These are phyloP conservation scores for Pogonophryne albipinna DNA, from an alignment of 2,797 vertebrate genomes.

Conservation along the genomic window DNA sequence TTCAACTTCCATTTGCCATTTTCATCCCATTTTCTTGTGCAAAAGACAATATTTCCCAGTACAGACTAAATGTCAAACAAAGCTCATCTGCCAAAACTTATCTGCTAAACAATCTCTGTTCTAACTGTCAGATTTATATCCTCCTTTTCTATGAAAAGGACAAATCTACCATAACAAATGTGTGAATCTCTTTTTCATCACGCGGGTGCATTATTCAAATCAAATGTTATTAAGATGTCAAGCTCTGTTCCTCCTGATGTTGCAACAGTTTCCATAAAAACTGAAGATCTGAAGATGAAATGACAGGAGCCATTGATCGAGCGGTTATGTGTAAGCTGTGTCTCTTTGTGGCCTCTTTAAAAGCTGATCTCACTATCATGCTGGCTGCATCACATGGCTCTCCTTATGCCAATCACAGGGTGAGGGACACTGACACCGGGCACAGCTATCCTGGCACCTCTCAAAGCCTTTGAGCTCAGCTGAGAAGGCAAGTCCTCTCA, in stretches of 20 bases:
- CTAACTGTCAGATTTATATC: constrained; percentile 18
- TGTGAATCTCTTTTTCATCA: constrained; percentile 13
- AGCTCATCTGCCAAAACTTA: constrained; percentile 30
- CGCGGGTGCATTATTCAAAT: constrained; percentile 9
- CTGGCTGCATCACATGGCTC: constrained; percentile 74
- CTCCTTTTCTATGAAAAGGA: constrained; percentile 32
- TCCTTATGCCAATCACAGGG: constrained; percentile 65
- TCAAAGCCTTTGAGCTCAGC: constrained; percentile 54
- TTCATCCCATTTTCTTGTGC: background rate
- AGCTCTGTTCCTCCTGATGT: background rate
- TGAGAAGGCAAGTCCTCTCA: background rate
- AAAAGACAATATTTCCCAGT: background rate
- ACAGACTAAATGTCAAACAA: constrained; percentile 19
- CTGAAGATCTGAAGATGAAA: constrained; percentile 20
- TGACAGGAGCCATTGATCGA: constrained; percentile 49
- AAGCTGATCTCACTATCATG: constrained; percentile 82
- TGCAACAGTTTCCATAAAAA: constrained; percentile 9
- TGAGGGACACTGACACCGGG: constrained; percentile 57
- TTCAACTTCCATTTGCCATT: background rate
- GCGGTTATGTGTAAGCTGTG: constrained; percentile 55
- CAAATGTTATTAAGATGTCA: background rate
- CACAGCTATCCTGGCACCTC: constrained; percentile 44
- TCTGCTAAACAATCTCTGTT: constrained; percentile 27
- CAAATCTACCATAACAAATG: constrained; percentile 14
- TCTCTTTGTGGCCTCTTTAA: constrained; percentile 68